Evolutionary conservation across 2,888 invertebrate species (phyloP).

Genomic region (Pogonocherus hispidulus): DNA sequence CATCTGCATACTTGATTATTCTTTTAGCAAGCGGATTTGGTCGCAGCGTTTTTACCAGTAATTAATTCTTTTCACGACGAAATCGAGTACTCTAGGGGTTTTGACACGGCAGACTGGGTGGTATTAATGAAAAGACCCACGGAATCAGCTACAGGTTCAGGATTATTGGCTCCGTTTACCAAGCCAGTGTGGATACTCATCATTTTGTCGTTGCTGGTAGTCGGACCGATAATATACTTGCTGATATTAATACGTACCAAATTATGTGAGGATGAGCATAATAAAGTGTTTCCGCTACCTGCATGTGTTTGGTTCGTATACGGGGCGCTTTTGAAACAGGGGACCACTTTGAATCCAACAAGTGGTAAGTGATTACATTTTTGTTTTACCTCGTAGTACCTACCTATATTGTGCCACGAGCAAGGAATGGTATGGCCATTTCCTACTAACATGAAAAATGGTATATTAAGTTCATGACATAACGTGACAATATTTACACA

Average conservation of each 20-base stretch:
- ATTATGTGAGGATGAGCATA: slow-evolving; percentile 73
- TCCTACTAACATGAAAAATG: no score
- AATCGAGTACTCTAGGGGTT: slow-evolving; percentile 74
- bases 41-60: slow-evolving; percentile 82
- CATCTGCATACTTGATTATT: neutral
- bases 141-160: slow-evolving; percentile 87
- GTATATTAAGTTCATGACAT: no score
- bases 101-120: slow-evolving; percentile 84
- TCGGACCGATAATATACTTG: slow-evolving; percentile 84
- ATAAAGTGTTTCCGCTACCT: slow-evolving; percentile 74
- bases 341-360: slow-evolving; percentile 83
- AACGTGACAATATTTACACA: no score
- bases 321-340: slow-evolving; percentile 89
- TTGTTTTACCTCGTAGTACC: no score
- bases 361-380: slow-evolving; percentile 74
- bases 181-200: slow-evolving; percentile 75
- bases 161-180: slow-evolving; percentile 86
- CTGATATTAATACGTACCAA: slow-evolving; percentile 77
- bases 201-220: slow-evolving; percentile 78
- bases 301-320: slow-evolving; percentile 91
- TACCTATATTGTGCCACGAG: no score
- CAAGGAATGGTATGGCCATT: no score
- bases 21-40: slow-evolving; percentile 80
- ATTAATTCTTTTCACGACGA: slow-evolving; percentile 70
- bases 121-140: slow-evolving; percentile 85